phyloP scores from a whole-genome alignment of 2,797 vertebrate genomes.

The Sebastiscus tertius region DNA sequence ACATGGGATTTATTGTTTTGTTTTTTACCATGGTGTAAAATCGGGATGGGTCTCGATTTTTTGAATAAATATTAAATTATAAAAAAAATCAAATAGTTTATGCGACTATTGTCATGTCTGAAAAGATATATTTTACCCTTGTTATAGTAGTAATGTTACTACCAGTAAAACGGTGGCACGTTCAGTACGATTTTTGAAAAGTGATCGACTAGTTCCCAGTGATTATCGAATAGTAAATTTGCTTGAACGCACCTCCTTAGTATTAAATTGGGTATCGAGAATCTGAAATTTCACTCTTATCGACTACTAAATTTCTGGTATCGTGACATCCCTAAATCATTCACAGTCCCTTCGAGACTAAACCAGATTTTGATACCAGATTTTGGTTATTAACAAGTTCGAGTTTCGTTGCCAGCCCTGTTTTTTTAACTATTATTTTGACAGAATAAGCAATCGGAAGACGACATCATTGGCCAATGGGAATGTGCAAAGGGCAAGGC shows the following conservation, averaged over 20 bases:
- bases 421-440: not conserved
- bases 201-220: no score
- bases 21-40: no score
- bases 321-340: not conserved
- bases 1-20: no score
- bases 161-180: fast-evolving
- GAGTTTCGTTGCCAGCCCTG: not conserved
- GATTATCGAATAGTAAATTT: no score
- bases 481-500: not conserved
- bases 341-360: not conserved
- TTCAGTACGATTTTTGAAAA: no score
- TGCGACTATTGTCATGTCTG: no score
- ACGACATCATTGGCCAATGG: not conserved
- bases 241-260: no score
- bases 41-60: no score
- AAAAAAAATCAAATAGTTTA: fast-evolving
- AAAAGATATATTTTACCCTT: no score
- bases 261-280: no score
- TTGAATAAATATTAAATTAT: no score
- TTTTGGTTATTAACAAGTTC: not conserved
- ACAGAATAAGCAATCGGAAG: not conserved
- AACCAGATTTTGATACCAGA: not conserved
- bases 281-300: not conserved
- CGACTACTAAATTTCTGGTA: not conserved
- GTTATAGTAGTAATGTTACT: no score